Conservation (phyloP, 2,797 vertebrate genomes). For the Nyctalus aviator region DNA sequence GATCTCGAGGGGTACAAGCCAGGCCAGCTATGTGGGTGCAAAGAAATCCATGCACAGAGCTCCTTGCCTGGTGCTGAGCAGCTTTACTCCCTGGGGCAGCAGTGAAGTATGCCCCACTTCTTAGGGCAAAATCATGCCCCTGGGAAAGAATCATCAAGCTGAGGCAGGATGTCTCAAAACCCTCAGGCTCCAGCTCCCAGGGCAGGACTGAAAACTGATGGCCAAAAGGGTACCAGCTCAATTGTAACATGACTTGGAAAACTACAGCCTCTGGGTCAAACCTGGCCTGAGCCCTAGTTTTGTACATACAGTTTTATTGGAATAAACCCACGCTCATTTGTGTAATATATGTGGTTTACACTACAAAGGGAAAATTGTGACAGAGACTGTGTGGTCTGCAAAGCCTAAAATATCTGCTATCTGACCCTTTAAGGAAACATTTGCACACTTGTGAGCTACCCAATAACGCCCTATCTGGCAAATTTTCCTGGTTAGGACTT, state of each 20-base stretch:
- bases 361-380: neutral
- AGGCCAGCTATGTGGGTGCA: neutral
- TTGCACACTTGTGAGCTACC: neutral
- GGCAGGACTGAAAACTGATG: conserved; percentile 21
- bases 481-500: neutral
- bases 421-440: neutral
- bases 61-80: neutral
- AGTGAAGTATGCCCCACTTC: neutral
- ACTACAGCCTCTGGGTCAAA: neutral
- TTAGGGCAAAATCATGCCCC: conserved; percentile 37
- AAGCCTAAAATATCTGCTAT: conserved; percentile 19
- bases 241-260: neutral
- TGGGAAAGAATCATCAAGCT: neutral
- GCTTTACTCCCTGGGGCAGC: conserved; percentile 33
- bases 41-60: neutral
- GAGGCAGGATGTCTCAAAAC: conserved; percentile 59
- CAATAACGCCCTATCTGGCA: neutral
- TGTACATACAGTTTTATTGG: conserved; percentile 21
- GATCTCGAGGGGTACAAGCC: neutral
- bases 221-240: neutral
- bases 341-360: neutral
- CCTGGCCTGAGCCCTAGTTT: neutral
- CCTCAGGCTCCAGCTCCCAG: conserved; percentile 35
- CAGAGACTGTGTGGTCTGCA: neutral
- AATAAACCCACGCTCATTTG: neutral